Evolutionary conservation across 2,888 invertebrate species (phyloP).

Genomic region (Microplitis deprimator): DNA sequence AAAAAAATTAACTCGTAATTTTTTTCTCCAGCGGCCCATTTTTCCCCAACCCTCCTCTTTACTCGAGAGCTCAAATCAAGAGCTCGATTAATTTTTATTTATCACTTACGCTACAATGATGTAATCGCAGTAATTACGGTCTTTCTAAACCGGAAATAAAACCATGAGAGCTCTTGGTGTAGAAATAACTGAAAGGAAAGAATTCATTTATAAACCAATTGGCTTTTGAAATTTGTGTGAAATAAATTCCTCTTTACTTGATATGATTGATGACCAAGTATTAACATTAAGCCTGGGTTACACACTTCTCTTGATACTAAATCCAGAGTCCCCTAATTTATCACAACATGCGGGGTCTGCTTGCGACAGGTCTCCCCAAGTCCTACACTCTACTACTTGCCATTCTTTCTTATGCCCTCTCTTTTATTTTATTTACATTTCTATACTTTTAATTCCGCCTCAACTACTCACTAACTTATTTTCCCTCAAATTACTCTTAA

Average conservation of each 20-base stretch:
- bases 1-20: too few species aligned
- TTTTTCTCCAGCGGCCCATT: too few species aligned
- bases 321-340: constrained; percentile 65
- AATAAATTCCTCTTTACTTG: constrained; percentile 44
- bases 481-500: background rate
- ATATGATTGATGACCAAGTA: constrained; percentile 68
- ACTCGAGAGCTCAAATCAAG: too few species aligned
- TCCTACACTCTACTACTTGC: constrained; percentile 39
- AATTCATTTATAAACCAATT: constrained; percentile 12
- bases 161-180: too few species aligned
- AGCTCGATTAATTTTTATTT: too few species aligned
- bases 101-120: too few species aligned
- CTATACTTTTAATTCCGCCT: constrained; percentile 32
- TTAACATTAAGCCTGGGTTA: constrained; percentile 68
- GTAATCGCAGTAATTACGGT: too few species aligned
- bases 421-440: constrained; percentile 34
- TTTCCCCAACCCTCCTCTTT: too few species aligned
- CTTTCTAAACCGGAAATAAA: too few species aligned
- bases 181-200: background rate
- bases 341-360: constrained; percentile 62
- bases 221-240: constrained; percentile 29
- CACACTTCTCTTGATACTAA: constrained; percentile 69
- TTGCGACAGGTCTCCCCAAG: constrained; percentile 62
- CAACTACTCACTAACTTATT: constrained; percentile 53
- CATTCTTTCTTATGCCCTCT: constrained; percentile 34